Evolutionary conservation across 2,888 invertebrate species (phyloP).

Genomic region (Panorpa germanica): DNA sequence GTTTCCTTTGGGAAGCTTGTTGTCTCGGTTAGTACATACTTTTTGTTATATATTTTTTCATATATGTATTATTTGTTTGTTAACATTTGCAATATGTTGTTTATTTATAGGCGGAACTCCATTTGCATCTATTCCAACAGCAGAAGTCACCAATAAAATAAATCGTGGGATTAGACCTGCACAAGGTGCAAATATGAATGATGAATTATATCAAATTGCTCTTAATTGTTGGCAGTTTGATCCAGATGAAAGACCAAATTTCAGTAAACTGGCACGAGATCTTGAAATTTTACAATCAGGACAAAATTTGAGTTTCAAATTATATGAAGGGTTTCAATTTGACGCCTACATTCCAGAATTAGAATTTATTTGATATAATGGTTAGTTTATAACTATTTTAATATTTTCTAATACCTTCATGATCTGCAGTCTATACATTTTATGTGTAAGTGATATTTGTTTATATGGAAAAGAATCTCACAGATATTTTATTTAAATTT

Average conservation of each 20-base stretch:
- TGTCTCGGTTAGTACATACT: conserved; percentile 45
- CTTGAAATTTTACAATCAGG: too few species aligned
- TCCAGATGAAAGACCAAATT: conserved; percentile 58
- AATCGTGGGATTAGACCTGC: conserved; percentile 50
- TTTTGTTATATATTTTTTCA: conserved; percentile 3
- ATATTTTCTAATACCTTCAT: too few species aligned
- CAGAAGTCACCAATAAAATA: conserved; percentile 47
- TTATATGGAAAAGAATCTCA: too few species aligned
- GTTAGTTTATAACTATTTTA: too few species aligned
- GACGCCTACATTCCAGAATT: too few species aligned
- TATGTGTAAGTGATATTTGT: too few species aligned
- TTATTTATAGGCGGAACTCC: conserved; percentile 45
- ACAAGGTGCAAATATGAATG: conserved; percentile 54
- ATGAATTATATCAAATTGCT: conserved; percentile 65
- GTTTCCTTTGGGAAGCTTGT: conserved; percentile 66
- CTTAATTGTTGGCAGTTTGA: conserved; percentile 73
- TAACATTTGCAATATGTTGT: conserved; percentile 4
- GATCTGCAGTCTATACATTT: too few species aligned
- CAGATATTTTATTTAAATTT: too few species aligned
- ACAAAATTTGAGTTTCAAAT: too few species aligned
- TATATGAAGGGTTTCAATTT: too few species aligned
- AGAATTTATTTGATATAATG: too few species aligned
- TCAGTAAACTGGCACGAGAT: conserved; percentile 35
- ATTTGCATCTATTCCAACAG: conserved; percentile 44
- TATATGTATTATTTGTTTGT: conserved; percentile 3